Conservation (phyloP, 2,888 invertebrate genomes). For the Standfussiana lucernea region DNA sequence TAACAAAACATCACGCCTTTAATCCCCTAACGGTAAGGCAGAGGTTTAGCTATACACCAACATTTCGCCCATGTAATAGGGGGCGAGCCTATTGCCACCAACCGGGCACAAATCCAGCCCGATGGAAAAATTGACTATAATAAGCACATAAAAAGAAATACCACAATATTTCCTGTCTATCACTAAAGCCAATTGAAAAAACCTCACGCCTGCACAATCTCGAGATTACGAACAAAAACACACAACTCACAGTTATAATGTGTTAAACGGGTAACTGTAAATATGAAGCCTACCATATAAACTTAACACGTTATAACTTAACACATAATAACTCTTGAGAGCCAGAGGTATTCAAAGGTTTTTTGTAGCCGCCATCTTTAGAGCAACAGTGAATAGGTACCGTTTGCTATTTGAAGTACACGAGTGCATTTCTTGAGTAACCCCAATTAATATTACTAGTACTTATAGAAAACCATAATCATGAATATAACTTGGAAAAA, state of each 20-base stretch:
- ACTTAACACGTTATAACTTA: conserved; percentile 21
- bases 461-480: background rate
- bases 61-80: too few species aligned
- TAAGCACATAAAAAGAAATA: too few species aligned
- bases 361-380: conserved; percentile 2
- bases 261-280: conserved; percentile 44
- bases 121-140: too few species aligned
- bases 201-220: conserved; percentile 14
- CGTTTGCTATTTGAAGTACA: background rate
- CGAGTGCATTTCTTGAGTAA: background rate
- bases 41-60: too few species aligned
- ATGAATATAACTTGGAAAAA: background rate
- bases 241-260: conserved; percentile 29
- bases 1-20: too few species aligned
- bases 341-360: background rate
- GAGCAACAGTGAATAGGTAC: background rate
- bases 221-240: conserved; percentile 35
- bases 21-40: too few species aligned
- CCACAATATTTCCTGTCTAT: too few species aligned
- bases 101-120: too few species aligned
- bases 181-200: too few species aligned
- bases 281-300: conserved; percentile 26
- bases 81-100: too few species aligned
- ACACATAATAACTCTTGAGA: background rate
- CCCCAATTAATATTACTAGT: background rate